Conservation (phyloP, 1,140 invertebrate species). For the Oncopeltus fasciatus region DNA sequence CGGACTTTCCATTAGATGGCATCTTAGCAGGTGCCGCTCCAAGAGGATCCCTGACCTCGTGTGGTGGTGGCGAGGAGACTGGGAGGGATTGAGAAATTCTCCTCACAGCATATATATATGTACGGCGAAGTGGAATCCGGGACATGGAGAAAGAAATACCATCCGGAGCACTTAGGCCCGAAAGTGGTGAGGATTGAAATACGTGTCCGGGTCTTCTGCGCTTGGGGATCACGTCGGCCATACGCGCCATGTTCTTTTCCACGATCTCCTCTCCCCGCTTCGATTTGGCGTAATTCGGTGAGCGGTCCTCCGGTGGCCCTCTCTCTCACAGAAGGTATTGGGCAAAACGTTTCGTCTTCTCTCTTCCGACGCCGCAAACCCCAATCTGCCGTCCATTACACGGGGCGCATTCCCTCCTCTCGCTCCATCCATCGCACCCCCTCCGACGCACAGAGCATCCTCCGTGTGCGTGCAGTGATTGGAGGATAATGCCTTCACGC, state of each 20-base stretch:
- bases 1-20: not conserved
- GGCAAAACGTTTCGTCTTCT: not conserved
- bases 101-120: too few relatives aligned
- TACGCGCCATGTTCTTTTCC: not conserved
- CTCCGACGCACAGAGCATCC: too few relatives aligned
- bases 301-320: not conserved
- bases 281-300: not conserved
- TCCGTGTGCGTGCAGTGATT: too few relatives aligned
- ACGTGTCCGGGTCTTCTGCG: not conserved
- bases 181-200: not conserved
- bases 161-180: not conserved
- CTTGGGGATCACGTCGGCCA: not conserved
- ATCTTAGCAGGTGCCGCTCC: not conserved
- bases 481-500: too few relatives aligned
- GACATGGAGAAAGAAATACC: conserved; percentile 1
- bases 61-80: not conserved
- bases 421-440: too few relatives aligned
- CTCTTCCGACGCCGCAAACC: too few relatives aligned
- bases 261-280: not conserved
- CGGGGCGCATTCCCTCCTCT: too few relatives aligned
- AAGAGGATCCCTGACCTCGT: too few relatives aligned
- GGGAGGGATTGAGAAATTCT: too few relatives aligned
- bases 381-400: too few relatives aligned
- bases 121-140: conserved; percentile 2
- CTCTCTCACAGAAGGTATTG: not conserved